Conservation (phyloP, 2,888 invertebrate species). For the Strigamia transsilvanica region DNA sequence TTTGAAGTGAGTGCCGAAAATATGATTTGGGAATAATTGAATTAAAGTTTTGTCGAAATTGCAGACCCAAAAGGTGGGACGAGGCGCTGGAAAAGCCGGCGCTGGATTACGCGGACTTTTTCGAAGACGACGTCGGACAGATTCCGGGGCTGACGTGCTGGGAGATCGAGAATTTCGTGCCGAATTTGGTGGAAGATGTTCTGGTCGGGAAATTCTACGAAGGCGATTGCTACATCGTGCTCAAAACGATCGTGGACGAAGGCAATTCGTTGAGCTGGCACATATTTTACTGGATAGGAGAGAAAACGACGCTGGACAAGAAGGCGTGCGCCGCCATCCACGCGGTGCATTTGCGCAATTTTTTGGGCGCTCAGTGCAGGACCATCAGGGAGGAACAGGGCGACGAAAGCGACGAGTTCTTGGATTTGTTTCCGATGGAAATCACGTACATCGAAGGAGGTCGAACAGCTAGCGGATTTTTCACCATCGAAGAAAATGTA, state of each 20-base stretch:
- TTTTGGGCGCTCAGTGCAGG: conserved; percentile 90
- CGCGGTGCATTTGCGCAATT: conserved; percentile 96
- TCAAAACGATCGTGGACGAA: conserved; percentile 87
- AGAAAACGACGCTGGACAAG: conserved; percentile 91
- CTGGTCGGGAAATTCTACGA: conserved; percentile 98
- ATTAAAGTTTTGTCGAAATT: no score
- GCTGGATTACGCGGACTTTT: conserved; percentile 95
- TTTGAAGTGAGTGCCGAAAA: conserved; percentile 79
- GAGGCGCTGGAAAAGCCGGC: conserved; percentile 94
- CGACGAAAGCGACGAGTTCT: conserved; percentile 96
- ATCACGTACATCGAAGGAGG: conserved; percentile 97
- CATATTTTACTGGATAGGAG: conserved; percentile 99
- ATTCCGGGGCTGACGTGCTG: conserved; percentile 82
- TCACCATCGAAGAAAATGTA: conserved; percentile 90
- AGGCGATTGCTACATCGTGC: conserved; percentile 96
- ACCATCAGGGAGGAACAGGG: conserved; percentile 96
- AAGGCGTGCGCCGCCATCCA: conserved; percentile 97
- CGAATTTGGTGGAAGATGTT: conserved; percentile 82
- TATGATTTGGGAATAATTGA: no score
- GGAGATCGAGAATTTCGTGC: conserved; percentile 99
- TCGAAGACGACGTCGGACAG: conserved; percentile 92
- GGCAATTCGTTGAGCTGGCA: conserved; percentile 86
- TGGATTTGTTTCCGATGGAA: conserved; percentile 87
- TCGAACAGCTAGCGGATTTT: conserved; percentile 96
- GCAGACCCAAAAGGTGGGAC: conserved; percentile 93